Percentiles rank a stretch among this genome's conserved stretches.
Evolutionary conservation across 2,797 vertebrate species (phyloP).

Genomic region (Poliocrania exsul): DNA sequence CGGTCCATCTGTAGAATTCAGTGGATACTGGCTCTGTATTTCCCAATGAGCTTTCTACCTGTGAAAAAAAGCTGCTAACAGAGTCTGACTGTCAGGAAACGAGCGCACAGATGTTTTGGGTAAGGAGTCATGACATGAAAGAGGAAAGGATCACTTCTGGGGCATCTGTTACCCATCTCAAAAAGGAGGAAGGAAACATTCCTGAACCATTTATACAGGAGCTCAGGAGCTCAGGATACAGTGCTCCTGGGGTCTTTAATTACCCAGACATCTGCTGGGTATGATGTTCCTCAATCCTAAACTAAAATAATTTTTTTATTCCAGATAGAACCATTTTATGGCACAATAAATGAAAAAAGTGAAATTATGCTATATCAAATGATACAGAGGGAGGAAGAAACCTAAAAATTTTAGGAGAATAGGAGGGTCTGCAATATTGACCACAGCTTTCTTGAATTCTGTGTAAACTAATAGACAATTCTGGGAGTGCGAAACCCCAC

Average conservation of each 20-base stretch:
- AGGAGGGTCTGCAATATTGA: neutral
- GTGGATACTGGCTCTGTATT: neutral
- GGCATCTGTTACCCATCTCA: slow-evolving; percentile 10
- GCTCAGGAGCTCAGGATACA: neutral
- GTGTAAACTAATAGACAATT: neutral
- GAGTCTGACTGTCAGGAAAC: neutral
- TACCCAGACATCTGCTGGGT: neutral
- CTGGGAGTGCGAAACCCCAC: neutral
- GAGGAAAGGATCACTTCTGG: neutral
- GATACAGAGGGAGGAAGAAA: neutral
- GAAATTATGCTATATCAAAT: neutral
- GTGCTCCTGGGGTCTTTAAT: neutral
- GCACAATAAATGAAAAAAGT: rapidly evolving
- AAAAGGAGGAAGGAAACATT: slow-evolving; percentile 9
- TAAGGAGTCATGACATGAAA: neutral
- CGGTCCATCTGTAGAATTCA: neutral
- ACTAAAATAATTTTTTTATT: neutral
- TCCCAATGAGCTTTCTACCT: neutral
- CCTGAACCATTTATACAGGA: slow-evolving; percentile 1
- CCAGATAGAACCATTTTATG: neutral
- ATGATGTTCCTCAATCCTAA: neutral
- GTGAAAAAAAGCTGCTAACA: neutral
- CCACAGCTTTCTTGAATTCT: neutral
- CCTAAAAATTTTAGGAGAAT: neutral
- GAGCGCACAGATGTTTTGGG: neutral